These are phyloP conservation scores for Hyles vespertilio DNA, from an alignment of 1,140 invertebrate genomes.

Conservation along the genomic window DNA sequence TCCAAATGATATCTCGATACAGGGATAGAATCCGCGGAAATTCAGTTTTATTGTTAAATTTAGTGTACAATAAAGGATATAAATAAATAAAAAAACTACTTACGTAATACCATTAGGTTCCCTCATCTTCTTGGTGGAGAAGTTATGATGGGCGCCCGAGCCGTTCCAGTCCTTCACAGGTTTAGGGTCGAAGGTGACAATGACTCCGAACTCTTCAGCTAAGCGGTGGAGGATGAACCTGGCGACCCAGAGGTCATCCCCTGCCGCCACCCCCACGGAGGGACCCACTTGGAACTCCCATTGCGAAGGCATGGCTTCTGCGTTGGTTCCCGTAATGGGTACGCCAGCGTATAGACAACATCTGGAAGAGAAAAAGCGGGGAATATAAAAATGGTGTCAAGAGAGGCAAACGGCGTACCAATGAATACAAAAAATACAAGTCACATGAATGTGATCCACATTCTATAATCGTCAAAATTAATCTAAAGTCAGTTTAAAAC, in stretches of 20 bases:
- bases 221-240: slow-evolving; percentile 90
- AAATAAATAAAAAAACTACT: slow-evolving; percentile 10
- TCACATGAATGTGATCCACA: too few relatives aligned
- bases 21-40: too few relatives aligned
- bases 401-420: too few relatives aligned
- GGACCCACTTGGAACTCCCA: slow-evolving; percentile 87
- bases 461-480: too few relatives aligned
- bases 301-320: slow-evolving; percentile 96
- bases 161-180: slow-evolving; percentile 94
- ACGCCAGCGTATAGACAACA: slow-evolving; percentile 93
- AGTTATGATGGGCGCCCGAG: slow-evolving; percentile 93
- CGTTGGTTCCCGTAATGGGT: slow-evolving; percentile 93
- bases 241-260: slow-evolving; percentile 94
- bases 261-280: slow-evolving; percentile 87
- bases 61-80: too few relatives aligned
- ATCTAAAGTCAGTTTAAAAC: too few relatives aligned
- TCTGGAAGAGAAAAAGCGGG: background rate
- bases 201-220: slow-evolving; percentile 94
- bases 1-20: too few relatives aligned
- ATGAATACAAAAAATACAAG: too few relatives aligned
- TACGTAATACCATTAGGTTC: slow-evolving; percentile 6
- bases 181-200: slow-evolving; percentile 92
- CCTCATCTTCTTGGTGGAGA: slow-evolving; percentile 93
- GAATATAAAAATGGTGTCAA: too few relatives aligned
- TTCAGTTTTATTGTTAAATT: too few relatives aligned